Percentiles rank a stretch among this genome's conserved stretches.
Evolutionary conservation across 2,113 vertebrate species (phyloP).

Genomic region (Natator depressus): DNA sequence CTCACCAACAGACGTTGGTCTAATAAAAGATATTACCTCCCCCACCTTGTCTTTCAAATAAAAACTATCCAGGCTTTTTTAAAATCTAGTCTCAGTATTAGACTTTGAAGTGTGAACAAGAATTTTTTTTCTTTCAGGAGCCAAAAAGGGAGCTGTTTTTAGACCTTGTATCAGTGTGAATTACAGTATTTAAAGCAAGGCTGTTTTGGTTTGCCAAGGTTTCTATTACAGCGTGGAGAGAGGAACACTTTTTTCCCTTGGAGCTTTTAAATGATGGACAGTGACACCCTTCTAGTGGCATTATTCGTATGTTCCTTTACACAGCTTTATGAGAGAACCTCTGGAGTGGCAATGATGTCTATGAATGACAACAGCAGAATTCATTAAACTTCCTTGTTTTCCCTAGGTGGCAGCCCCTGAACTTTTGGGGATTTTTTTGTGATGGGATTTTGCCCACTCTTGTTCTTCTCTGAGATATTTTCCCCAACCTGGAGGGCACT

Average conservation of each 20-base stretch:
- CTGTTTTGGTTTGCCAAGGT: accelerated
- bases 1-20: neutral
- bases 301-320: constrained; percentile 1
- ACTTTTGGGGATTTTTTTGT: neutral
- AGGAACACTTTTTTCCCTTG: neutral
- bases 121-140: neutral
- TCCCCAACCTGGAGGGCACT: neutral
- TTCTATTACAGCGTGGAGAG: neutral
- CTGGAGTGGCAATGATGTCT: neutral
- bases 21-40: neutral
- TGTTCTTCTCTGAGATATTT: neutral
- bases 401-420: neutral
- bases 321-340: neutral
- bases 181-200: neutral
- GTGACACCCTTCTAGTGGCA: neutral
- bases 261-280: neutral
- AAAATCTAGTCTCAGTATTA: neutral
- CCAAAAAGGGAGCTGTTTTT: neutral
- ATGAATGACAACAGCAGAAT: neutral
- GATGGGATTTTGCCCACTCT: neutral
- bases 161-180: neutral
- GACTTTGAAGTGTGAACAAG: neutral
- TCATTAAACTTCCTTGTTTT: neutral
- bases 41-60: neutral
- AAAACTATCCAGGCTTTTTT: neutral